Percentiles rank a stretch among this genome's conserved stretches.
Conservation (phyloP, 2,888 invertebrate species). For the Agrenia bidenticulata region DNA sequence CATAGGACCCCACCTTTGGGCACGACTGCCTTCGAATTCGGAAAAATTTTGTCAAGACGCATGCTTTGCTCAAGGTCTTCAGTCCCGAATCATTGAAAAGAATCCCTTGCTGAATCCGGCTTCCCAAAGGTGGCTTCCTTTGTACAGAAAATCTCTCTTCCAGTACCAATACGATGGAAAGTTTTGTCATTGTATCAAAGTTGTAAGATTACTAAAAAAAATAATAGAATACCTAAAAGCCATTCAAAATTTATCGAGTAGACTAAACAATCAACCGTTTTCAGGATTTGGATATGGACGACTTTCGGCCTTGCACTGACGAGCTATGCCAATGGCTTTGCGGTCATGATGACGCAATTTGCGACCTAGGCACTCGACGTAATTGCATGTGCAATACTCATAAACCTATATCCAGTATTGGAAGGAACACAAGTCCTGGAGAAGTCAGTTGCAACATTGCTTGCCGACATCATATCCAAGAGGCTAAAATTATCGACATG, state of each 20-base stretch:
- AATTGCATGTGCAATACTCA: constrained; percentile 40
- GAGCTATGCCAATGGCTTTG: constrained; percentile 38
- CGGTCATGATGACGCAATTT: constrained; percentile 26
- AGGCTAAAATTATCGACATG: constrained; percentile 30
- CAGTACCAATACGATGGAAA: constrained; percentile 41
- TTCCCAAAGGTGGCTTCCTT: constrained; percentile 10
- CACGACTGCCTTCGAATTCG: constrained; percentile 22
- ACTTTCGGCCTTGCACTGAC: constrained; percentile 39
- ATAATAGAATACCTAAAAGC: not conserved
- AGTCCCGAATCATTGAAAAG: constrained; percentile 41
- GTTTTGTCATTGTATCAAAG: constrained; percentile 39
- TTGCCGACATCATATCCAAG: constrained; percentile 27
- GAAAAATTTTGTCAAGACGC: constrained; percentile 34
- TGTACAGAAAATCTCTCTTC: constrained; percentile 31
- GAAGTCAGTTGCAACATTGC: constrained; percentile 34
- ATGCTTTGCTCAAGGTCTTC: constrained; percentile 19
- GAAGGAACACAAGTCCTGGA: constrained; percentile 33
- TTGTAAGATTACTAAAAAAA: constrained; percentile 3
- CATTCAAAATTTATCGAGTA: not conserved
- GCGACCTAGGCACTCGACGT: constrained; percentile 34
- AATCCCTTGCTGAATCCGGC: constrained; percentile 34
- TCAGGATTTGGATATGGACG: constrained; percentile 34
- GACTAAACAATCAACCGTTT: not conserved
- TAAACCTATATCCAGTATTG: constrained; percentile 30
- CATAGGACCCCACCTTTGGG: constrained; percentile 39